Evolutionary conservation across 2,888 invertebrate genomes (phyloP).

Genomic region (Drosophila multiciliata): DNA sequence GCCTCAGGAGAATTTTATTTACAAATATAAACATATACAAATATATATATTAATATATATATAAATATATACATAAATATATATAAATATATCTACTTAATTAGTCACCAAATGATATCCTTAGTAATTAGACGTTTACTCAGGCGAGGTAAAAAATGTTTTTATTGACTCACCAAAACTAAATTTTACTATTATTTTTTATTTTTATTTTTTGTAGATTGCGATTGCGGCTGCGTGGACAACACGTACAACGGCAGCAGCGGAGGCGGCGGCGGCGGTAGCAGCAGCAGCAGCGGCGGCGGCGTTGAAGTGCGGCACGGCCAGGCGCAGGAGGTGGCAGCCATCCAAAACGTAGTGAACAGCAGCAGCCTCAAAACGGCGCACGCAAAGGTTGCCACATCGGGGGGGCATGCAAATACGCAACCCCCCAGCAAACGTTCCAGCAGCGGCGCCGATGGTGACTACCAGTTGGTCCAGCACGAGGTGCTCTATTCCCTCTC

Average conservation of each 20-base stretch:
- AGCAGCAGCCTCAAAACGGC: constrained; percentile 85
- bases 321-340: constrained; percentile 40
- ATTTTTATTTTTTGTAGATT: constrained; percentile 56
- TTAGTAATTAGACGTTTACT: constrained; percentile 51
- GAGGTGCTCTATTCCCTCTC: constrained; percentile 98
- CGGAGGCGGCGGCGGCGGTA: constrained; percentile 44
- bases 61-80: neutral
- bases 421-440: constrained; percentile 88
- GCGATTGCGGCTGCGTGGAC: constrained; percentile 85
- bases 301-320: constrained; percentile 43
- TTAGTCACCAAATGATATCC: constrained; percentile 45
- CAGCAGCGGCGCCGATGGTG: constrained; percentile 96
- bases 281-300: constrained; percentile 44
- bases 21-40: neutral
- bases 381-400: constrained; percentile 85
- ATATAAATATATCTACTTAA: neutral
- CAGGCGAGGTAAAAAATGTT: constrained; percentile 33
- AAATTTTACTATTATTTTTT: neutral
- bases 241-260: constrained; percentile 74
- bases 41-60: neutral
- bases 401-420: constrained; percentile 86
- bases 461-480: constrained; percentile 99
- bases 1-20: constrained; percentile 47
- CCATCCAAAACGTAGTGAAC: constrained; percentile 55
- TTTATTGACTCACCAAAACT: neutral